Evolutionary conservation across 2,113 vertebrate genomes (phyloP).

Genomic region (Coptodon bakossiorum): DNA sequence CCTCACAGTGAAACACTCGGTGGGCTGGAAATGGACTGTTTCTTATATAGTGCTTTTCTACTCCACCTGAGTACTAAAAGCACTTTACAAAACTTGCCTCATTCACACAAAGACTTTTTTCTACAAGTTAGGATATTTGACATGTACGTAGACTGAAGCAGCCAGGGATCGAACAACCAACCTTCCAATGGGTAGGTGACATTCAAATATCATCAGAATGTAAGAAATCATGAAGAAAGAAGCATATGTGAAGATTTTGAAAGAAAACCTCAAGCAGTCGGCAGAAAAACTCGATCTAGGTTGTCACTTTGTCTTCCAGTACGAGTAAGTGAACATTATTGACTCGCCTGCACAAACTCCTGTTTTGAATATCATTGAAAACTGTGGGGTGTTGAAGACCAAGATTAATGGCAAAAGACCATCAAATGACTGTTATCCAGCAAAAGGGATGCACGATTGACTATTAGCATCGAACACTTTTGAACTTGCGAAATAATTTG

Average conservation of each 20-base stretch:
- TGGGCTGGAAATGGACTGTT: not conserved
- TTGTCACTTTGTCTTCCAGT: not conserved
- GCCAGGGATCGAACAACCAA: not conserved
- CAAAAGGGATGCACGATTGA: not conserved
- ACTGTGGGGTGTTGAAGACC: not conserved
- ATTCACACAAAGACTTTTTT: not conserved
- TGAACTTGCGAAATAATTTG: not conserved
- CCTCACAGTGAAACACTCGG: not conserved
- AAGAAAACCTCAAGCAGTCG: not conserved
- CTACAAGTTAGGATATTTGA: not conserved
- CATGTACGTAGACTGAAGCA: accelerated
- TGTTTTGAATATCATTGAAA: not conserved
- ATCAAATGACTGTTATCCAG: not conserved
- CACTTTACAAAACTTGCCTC: not conserved
- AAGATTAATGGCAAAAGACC: not conserved
- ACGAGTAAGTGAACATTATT: not conserved
- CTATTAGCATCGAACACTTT: not conserved
- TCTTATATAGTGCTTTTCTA: not conserved
- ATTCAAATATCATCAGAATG: not conserved
- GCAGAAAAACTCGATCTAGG: not conserved
- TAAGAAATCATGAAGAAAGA: not conserved
- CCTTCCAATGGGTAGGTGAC: not conserved
- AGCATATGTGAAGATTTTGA: not conserved
- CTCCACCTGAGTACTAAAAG: not conserved
- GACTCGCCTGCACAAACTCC: not conserved